Conservation (phyloP, 2,888 invertebrate species). For the Drosophila maculinotata region DNA sequence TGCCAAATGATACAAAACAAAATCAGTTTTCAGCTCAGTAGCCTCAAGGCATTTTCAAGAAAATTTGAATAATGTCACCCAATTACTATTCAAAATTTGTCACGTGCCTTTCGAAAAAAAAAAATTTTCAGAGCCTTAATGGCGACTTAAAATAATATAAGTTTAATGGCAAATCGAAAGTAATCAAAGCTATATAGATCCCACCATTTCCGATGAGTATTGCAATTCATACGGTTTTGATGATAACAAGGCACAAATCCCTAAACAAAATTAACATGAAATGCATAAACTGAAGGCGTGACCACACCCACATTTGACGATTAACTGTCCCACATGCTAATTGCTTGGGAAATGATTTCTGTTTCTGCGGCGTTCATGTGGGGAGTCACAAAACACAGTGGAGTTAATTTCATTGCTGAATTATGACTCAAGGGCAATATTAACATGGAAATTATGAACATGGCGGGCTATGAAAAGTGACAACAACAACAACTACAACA, state of each 20-base stretch:
- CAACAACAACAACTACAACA: slow-evolving; percentile 41
- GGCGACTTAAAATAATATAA: too few relatives aligned
- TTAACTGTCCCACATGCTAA: slow-evolving; percentile 53
- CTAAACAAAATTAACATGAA: slow-evolving; percentile 19
- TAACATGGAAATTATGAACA: slow-evolving; percentile 81
- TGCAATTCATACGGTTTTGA: too few relatives aligned
- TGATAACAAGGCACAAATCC: slow-evolving; percentile 11
- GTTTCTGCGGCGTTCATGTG: slow-evolving; percentile 20
- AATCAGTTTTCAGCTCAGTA: neutral
- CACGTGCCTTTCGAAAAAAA: too few relatives aligned
- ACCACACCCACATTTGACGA: slow-evolving; percentile 32
- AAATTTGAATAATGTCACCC: neutral
- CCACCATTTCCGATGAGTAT: too few relatives aligned
- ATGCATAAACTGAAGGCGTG: slow-evolving; percentile 39
- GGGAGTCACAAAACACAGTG: slow-evolving; percentile 44
- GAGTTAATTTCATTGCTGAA: slow-evolving; percentile 76
- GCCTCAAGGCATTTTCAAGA: neutral
- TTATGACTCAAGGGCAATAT: slow-evolving; percentile 78
- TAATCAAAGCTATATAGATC: too few relatives aligned
- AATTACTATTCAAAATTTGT: neutral
- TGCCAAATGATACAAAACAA: neutral
- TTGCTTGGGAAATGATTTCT: slow-evolving; percentile 59
- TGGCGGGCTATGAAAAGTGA: slow-evolving; percentile 57
- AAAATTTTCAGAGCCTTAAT: too few relatives aligned
- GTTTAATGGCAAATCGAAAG: too few relatives aligned